Base-by-base conservation (phyloP, 2,113 vertebrate genomes). In the Scortum barcoo region DNA sequence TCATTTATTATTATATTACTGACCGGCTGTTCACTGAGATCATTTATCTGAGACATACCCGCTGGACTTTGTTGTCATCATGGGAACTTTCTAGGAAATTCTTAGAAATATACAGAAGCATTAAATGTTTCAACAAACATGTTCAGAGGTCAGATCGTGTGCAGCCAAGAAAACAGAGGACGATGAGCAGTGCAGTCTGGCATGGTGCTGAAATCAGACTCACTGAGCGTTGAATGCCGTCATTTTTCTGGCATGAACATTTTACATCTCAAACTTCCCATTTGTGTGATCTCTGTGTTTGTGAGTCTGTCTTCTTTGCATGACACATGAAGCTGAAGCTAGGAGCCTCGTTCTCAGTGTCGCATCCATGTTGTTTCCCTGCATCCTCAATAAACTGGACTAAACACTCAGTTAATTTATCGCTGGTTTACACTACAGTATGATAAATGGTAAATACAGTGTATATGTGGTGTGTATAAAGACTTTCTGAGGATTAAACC, bases 291-390 rank as follows among this genome's bases (percentile, higher is more conserved):
- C 16, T 69, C 48, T 76, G 4, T 60, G 17, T 73, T 30, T 74
- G 38, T 80, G 28, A 44, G 24, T 72, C 65, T 68, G 76, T 84
- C 85, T 38, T 62, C 72, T 82, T 76, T 90, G 86, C 89, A 90
- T 86, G 86, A 66, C n/a, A 58, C 19, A 42, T 24, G 12, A 58
- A 65, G 53, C 80, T 77, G 28, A 58, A 71, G 33, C 61, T 28
- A 17, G 28, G 28, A 36, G 61, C 62, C 26, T 58, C 28, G 16
- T 58, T 44, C 10, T 68, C 30, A 51, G 26, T 24, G n/a, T 76
- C 66, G 80, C 80, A 62, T 80, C 53, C 28, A 38, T 86, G 57
- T 73, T 42, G 73, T 87, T 83, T 79, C 74, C 61, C 81, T 83
- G 81, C 83, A 85, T 86, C 73, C 9, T 46, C 57, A 36, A 40